phyloP scores from a whole-genome alignment of 2,797 vertebrate genomes.

The Phaenicophaeus curvirostris region DNA sequence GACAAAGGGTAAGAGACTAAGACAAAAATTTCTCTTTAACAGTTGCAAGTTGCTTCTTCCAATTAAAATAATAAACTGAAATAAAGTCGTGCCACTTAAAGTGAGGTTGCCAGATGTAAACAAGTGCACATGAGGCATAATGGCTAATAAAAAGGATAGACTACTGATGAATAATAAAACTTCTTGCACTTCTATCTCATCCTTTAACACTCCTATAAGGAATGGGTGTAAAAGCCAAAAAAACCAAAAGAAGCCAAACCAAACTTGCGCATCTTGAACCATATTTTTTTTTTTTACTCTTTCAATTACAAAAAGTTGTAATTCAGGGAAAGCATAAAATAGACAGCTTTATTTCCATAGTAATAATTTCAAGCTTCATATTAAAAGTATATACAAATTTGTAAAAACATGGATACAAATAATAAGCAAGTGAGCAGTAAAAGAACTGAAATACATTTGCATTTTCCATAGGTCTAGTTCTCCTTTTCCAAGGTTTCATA shows the following conservation, averaged over 20 bases:
- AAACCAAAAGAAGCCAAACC: too few species aligned
- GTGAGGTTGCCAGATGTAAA: not conserved
- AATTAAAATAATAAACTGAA: constrained; percentile 1
- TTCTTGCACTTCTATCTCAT: not conserved
- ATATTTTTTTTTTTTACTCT: not conserved
- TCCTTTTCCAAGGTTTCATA: not conserved
- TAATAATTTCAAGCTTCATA: not conserved
- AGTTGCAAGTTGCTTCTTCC: not conserved
- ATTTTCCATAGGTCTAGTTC: not conserved
- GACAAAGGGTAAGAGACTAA: not conserved
- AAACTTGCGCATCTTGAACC: not conserved
- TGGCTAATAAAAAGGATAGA: not conserved
- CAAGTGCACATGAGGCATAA: not conserved
- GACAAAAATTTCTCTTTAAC: not conserved
- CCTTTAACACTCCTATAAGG: not conserved
- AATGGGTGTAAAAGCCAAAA: too few species aligned
- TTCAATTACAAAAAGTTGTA: not conserved
- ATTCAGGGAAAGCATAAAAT: not conserved
- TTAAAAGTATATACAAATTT: not conserved
- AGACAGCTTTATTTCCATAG: not conserved
- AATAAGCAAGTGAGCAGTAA: not conserved
- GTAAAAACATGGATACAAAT: not conserved
- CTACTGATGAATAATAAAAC: not conserved
- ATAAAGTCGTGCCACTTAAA: not conserved
- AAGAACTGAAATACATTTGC: not conserved